Evolutionary conservation across 2,888 invertebrate species (phyloP).

Genomic region (Gastracanthus pulcherrimus): DNA sequence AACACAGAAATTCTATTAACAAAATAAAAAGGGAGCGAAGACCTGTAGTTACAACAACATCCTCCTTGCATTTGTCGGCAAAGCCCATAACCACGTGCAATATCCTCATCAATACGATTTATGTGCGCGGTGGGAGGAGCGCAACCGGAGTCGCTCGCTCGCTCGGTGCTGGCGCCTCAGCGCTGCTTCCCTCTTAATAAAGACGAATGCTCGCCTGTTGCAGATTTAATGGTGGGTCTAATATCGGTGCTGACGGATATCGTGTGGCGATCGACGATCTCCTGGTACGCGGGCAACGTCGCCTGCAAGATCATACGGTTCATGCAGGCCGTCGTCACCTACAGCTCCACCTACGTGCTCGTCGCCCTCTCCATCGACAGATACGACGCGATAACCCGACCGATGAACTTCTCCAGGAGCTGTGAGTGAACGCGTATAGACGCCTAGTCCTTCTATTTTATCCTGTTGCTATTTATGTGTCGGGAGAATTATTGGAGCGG

Average conservation of each 20-base stretch:
- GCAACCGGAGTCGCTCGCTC: background rate
- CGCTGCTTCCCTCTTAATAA: background rate
- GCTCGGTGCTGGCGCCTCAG: too few species aligned
- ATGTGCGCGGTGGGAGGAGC: background rate
- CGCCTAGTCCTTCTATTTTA: background rate
- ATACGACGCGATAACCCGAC: slow-evolving; percentile 95
- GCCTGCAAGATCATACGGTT: slow-evolving; percentile 93
- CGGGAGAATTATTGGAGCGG: background rate
- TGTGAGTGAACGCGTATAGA: slow-evolving; percentile 83
- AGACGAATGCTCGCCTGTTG: slow-evolving; percentile 66
- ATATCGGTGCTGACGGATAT: slow-evolving; percentile 94
- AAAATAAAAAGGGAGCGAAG: too few species aligned
- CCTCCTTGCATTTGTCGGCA: too few species aligned
- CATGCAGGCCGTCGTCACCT: slow-evolving; percentile 90
- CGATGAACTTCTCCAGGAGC: slow-evolving; percentile 96
- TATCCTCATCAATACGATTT: background rate
- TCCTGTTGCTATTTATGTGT: background rate
- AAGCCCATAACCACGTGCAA: too few species aligned
- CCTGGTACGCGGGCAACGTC: slow-evolving; percentile 93
- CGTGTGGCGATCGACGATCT: slow-evolving; percentile 91
- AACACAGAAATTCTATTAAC: background rate
- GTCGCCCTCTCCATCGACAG: slow-evolving; percentile 95
- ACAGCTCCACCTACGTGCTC: slow-evolving; percentile 94
- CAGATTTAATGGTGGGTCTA: slow-evolving; percentile 93
- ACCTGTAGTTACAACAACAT: too few species aligned